Conservation (phyloP, 2,888 invertebrate species). For the Torymus texanus region DNA sequence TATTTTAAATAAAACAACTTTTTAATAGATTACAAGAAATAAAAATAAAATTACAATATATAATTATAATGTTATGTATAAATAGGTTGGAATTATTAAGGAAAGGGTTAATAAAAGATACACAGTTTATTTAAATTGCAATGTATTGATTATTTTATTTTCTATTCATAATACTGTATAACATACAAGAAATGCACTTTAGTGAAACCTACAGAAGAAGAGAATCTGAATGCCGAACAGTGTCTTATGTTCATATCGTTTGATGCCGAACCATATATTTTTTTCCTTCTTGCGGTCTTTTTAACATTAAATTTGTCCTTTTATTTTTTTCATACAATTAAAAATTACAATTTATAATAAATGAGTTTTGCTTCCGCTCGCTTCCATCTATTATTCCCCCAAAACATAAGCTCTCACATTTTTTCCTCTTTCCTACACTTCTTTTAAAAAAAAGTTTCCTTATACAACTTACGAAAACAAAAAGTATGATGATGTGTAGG, state of each 20-base stretch:
- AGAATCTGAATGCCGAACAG: conserved; percentile 77
- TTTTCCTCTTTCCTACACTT: conserved; percentile 28
- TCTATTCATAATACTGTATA: conserved; percentile 90
- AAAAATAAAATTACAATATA: no score
- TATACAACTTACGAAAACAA: conserved; percentile 47
- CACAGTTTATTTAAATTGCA: conserved; percentile 64
- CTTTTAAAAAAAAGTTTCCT: conserved; percentile 39
- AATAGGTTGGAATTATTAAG: background rate
- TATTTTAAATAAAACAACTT: no score
- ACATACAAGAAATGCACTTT: conserved; percentile 94
- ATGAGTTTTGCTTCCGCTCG: conserved; percentile 63
- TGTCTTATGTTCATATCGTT: conserved; percentile 66
- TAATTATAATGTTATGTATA: no score
- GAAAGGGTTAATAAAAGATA: conserved; percentile 14
- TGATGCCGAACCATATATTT: conserved; percentile 63
- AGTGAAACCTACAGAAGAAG: conserved; percentile 93
- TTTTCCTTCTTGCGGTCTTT: conserved; percentile 62
- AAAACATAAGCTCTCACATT: conserved; percentile 47
- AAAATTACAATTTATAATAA: conserved; percentile 62
- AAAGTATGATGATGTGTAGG: conserved; percentile 33
- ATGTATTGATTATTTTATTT: conserved; percentile 74
- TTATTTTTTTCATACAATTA: conserved; percentile 38
- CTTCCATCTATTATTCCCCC: conserved; percentile 54
- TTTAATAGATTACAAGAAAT: no score
- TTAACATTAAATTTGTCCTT: conserved; percentile 48